These are phyloP conservation scores for Tragelaphus oryx DNA, from an alignment of 2,797 vertebrate genomes.

Conservation along the genomic window DNA sequence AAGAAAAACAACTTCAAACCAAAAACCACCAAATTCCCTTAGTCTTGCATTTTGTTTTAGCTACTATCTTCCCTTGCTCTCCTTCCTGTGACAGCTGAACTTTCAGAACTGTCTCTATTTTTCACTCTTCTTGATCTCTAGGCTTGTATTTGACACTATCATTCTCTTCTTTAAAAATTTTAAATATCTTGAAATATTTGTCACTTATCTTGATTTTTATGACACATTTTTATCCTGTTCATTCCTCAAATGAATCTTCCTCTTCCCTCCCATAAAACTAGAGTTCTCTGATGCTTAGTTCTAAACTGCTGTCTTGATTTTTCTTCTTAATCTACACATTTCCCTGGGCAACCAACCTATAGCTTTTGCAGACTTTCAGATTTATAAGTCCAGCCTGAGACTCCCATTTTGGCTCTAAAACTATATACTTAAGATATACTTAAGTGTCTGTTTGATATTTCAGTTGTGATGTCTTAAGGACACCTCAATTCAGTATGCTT, in stretches of 20 bases:
- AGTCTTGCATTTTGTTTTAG: not conserved
- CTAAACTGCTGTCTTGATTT: not conserved
- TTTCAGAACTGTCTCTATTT: not conserved
- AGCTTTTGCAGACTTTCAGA: not conserved
- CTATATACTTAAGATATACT: not conserved
- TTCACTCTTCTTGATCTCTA: not conserved
- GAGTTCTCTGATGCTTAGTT: not conserved
- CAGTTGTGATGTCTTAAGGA: not conserved
- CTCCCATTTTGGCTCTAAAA: not conserved
- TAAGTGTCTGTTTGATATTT: not conserved
- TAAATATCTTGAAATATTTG: not conserved
- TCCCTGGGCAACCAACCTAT: not conserved
- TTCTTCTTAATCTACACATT: not conserved
- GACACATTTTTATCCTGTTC: not conserved
- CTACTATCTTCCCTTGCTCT: not conserved
- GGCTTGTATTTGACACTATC: not conserved
- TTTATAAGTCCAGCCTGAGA: not conserved
- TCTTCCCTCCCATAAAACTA: not conserved
- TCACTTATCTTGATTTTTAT: not conserved
- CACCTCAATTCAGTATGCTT: not conserved
- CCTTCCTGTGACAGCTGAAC: not conserved
- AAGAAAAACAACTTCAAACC: not conserved
- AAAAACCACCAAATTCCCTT: not conserved
- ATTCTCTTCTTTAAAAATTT: not conserved
- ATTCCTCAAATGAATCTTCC: not conserved